phyloP scores from a whole-genome alignment of 2,113 vertebrate genomes.

The Gila orcuttii region DNA sequence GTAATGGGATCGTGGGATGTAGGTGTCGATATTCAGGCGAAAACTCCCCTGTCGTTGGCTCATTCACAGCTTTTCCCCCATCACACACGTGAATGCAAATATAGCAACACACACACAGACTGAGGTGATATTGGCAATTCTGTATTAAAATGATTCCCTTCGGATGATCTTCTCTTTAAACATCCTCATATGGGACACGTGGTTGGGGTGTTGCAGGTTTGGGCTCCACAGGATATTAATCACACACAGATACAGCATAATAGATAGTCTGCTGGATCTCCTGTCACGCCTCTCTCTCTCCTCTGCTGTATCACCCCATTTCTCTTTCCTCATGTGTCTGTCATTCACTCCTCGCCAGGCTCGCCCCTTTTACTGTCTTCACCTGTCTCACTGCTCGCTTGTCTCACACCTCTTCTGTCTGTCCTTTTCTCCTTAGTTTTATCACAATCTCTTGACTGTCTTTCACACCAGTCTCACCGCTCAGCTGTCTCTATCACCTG shows the following conservation, averaged over 20 bases:
- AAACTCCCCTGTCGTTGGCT: slow-evolving; percentile 24
- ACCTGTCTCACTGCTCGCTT: background rate
- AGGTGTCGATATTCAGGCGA: slow-evolving; percentile 27
- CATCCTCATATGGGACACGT: background rate
- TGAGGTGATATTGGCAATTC: background rate
- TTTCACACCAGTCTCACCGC: too few species aligned
- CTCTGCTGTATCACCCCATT: background rate
- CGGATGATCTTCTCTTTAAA: slow-evolving; percentile 1
- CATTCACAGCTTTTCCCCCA: slow-evolving; percentile 1
- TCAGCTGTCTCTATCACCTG: background rate
- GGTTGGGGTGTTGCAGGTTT: background rate
- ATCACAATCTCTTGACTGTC: background rate
- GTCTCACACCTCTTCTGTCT: background rate
- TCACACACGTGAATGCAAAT: background rate
- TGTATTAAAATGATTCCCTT: background rate
- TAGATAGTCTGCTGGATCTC: background rate
- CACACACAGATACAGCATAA: background rate
- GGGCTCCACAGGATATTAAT: background rate
- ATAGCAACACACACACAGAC: background rate
- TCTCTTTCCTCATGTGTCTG: background rate
- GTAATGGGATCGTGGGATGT: slow-evolving; percentile 2
- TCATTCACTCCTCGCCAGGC: background rate
- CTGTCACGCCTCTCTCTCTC: background rate
- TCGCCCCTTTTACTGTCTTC: background rate
- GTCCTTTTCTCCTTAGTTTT: background rate